A percentile compares a stretch with the other conserved stretches of the same genome.
phyloP scores from a whole-genome alignment of 2,113 vertebrate genomes.

The Cacatua alba region DNA sequence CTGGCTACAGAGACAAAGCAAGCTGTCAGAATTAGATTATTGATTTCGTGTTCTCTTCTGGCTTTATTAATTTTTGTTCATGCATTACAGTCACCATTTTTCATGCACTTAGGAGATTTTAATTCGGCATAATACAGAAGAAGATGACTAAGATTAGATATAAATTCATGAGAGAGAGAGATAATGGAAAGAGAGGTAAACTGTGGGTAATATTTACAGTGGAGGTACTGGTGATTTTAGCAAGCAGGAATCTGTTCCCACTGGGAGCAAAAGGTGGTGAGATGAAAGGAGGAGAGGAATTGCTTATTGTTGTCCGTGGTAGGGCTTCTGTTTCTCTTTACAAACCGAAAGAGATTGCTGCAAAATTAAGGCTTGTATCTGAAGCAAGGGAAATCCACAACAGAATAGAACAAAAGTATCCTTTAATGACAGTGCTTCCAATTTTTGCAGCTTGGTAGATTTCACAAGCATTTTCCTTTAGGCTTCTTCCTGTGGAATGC shows the following conservation, averaged over 20 bases:
- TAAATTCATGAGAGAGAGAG: neutral
- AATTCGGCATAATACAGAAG: neutral
- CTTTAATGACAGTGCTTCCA: neutral
- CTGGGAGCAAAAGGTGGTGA: neutral
- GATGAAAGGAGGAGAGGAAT: neutral
- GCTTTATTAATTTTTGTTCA: slow-evolving; percentile 59
- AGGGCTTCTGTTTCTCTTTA: neutral
- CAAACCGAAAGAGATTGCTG: neutral
- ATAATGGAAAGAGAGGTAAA: neutral
- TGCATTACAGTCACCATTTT: slow-evolving; percentile 46
- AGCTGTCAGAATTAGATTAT: slow-evolving; percentile 59
- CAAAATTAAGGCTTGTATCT: neutral
- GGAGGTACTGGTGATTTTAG: neutral
- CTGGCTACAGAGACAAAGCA: slow-evolving; percentile 57
- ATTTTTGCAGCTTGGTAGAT: neutral
- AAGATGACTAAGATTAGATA: neutral
- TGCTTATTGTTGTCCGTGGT: neutral
- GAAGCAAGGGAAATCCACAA: neutral
- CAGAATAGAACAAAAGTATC: neutral
- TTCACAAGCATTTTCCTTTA: neutral
- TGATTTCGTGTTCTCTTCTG: slow-evolving; percentile 57
- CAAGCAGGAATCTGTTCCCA: neutral
- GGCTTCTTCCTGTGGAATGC: neutral
- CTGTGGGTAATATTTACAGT: neutral
- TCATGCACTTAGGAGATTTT: slow-evolving; percentile 29